Conservation (phyloP, 2,888 invertebrate genomes). For the Imbricaverruca yamaguchii region DNA sequence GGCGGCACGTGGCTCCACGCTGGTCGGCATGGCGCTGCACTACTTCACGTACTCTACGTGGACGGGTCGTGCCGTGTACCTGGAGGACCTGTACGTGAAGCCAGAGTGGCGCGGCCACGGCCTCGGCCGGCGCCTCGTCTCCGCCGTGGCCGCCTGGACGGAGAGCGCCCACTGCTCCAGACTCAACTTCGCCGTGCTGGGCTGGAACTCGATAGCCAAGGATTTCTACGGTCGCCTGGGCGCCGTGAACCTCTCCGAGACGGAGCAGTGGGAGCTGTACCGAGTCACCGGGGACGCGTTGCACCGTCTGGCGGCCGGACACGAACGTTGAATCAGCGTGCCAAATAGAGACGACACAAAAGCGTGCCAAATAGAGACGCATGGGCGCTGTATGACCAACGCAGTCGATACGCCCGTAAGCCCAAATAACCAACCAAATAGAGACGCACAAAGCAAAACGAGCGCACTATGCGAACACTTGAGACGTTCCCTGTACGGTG, state of each 20-base stretch:
- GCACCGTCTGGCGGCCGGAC: conserved; percentile 27
- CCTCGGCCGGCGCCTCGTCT: conserved; percentile 57
- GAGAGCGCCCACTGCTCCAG: conserved; percentile 49
- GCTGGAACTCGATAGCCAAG: conserved; percentile 69
- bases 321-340: no score
- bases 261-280: conserved; percentile 62
- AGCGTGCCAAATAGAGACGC: no score
- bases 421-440: no score
- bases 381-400: no score
- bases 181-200: conserved; percentile 71
- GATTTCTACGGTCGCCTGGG: conserved; percentile 62
- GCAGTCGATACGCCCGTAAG: no score
- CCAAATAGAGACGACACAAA: no score
- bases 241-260: conserved; percentile 56
- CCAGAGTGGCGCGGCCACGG: conserved; percentile 55
- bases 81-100: conserved; percentile 61
- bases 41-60: conserved; percentile 79
- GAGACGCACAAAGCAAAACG: no score
- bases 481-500: no score
- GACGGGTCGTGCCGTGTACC: conserved; percentile 65
- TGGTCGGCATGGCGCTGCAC: conserved; percentile 70
- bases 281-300: conserved; percentile 45
- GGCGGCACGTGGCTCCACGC: conserved; percentile 47
- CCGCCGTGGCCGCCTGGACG: conserved; percentile 49
- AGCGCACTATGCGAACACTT: no score